Evolutionary conservation across 1,140 invertebrate species (phyloP), one percentile per base, ranked within the genome.

Genomic region (Melanaphis sacchari): DNA sequence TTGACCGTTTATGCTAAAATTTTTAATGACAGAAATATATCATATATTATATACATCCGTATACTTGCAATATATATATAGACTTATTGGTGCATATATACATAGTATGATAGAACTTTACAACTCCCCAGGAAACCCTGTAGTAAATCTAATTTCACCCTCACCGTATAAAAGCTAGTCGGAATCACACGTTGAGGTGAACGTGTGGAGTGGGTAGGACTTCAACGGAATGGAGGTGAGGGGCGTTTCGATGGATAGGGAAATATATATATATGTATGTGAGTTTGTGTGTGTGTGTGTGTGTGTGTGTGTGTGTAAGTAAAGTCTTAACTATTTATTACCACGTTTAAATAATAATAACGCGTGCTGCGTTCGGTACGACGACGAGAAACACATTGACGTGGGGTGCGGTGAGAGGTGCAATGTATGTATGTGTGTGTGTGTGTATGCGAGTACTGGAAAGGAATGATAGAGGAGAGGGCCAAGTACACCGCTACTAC

Each of bases 271-370:
- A 46, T 46, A 18, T 46, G 46, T 43, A 8, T 43, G 43, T 43
- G 43, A 8, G 43, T 43, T n/a, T 41, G 43, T 43, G 21, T 46
- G 15, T 46, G 18, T 46, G 2, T 46, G 46, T 43, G 41, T 43
- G 43, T 43, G 43, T 43, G 43, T 43, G 43, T 43, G 43, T 43
- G 43, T 43, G 43, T 43, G 43, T 43, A 43, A 49, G 46, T 49
- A 76, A 36, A 43, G 41, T 38, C 66, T 91, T 81, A 82, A 92
- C 91, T 92, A 82, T 92, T 92, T 92, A 92, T 92, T 82, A 46
- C 36, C 81, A 24, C 90, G 91, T 93, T 93, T 85, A 93, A 93
- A 93, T 85, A 84, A 85, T 93, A 93, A 93, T 85, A 92, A 49
- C 31, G 81, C 59, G 31, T 36, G 31, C 91, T 36, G 31, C 91